These are phyloP conservation scores for Harpagifer antarcticus DNA, from an alignment of 2,797 vertebrate genomes.

Conservation along the genomic window DNA sequence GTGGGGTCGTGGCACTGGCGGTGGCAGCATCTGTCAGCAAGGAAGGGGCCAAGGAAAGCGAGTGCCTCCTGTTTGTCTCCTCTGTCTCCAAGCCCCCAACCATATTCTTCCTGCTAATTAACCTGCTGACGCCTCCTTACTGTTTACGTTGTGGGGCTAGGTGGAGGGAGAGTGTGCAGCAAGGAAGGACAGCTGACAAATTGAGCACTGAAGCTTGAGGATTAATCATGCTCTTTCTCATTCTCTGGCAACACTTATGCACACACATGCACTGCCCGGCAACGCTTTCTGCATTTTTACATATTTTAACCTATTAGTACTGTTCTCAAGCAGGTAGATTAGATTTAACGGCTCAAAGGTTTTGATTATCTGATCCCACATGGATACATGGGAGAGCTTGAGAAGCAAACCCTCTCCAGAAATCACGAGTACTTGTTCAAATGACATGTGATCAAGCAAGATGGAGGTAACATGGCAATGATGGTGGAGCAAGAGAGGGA, in stretches of 20 bases:
- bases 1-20: conserved; percentile 71
- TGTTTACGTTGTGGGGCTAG: conserved; percentile 55
- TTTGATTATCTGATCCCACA: neutral
- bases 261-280: conserved; percentile 6
- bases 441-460: conserved; percentile 31
- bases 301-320: neutral
- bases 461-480: conserved; percentile 16
- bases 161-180: conserved; percentile 44
- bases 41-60: conserved; percentile 69
- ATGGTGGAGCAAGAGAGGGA: conserved; percentile 18
- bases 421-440: conserved; percentile 2
- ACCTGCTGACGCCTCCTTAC: conserved; percentile 76
- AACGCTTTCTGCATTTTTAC: conserved; percentile 8
- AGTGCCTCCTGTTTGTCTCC: conserved; percentile 66
- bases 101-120: conserved; percentile 83
- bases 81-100: conserved; percentile 56
- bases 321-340: neutral
- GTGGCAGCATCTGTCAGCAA: conserved; percentile 70
- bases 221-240: conserved; percentile 35
- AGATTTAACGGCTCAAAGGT: neutral
- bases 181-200: conserved; percentile 38
- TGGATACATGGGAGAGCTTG: neutral
- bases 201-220: conserved; percentile 33
- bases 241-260: conserved; percentile 15
- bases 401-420: conserved; percentile 5